Conservation (phyloP, 2,113 vertebrate genomes). For the Ondatra zibethicus region DNA sequence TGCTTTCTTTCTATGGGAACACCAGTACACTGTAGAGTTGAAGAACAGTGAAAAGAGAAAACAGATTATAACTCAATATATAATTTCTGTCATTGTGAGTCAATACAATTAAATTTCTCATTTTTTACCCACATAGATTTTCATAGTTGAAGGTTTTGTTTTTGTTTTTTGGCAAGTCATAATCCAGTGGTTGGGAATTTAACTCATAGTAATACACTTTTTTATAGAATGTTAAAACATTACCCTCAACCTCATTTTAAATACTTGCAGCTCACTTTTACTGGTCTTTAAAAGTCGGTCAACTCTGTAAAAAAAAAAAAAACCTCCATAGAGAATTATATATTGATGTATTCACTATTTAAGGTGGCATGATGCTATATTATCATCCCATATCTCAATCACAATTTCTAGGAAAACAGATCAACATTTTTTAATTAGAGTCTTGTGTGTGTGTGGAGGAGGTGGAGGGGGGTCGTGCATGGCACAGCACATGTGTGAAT, state of each 20-base stretch:
- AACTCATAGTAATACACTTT: neutral
- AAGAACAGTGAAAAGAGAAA: neutral
- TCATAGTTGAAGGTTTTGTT: neutral
- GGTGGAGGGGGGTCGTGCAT: fast-evolving
- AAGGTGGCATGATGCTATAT: neutral
- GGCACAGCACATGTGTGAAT: too few relatives aligned
- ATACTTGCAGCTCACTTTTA: conserved; percentile 3
- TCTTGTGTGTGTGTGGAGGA: neutral
- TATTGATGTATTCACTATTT: neutral
- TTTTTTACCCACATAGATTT: conserved; percentile 13
- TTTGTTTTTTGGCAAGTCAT: neutral
- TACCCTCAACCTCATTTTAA: conserved; percentile 1
- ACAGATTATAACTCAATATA: neutral
- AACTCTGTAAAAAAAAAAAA: neutral
- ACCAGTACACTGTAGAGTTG: neutral
- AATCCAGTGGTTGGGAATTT: conserved; percentile 12
- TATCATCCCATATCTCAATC: neutral
- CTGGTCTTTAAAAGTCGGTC: neutral
- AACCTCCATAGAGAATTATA: conserved; percentile 8
- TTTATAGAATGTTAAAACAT: conserved; percentile 44
- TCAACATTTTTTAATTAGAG: neutral
- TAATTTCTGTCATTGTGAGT: neutral
- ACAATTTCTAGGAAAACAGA: neutral
- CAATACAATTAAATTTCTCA: neutral
- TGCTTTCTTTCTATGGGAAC: conserved; percentile 33